A percentile compares a stretch with the other conserved stretches of the same genome.
These are phyloP conservation scores for Tiphia femorata DNA, from an alignment of 2,888 invertebrate species.

Conservation along the genomic window DNA sequence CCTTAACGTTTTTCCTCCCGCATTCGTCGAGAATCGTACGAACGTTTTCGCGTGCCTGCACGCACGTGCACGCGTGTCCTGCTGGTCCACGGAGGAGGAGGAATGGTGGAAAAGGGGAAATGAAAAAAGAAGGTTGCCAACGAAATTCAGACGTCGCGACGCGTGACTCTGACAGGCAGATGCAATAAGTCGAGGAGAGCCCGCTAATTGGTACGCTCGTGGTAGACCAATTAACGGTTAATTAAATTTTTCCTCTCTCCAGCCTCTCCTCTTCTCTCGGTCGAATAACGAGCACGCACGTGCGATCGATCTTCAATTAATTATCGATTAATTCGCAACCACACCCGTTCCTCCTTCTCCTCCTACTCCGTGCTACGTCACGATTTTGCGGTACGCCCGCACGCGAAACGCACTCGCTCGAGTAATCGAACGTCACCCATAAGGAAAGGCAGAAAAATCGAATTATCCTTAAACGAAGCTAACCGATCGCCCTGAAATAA, in stretches of 20 bases:
- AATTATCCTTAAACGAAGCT: too few species aligned
- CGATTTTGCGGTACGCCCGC: slow-evolving; percentile 7
- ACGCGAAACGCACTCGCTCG: not conserved
- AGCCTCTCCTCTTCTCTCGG: slow-evolving; percentile 5
- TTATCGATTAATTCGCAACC: slow-evolving; percentile 29
- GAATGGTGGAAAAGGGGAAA: not conserved
- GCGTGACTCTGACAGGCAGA: not conserved
- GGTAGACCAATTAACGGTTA: slow-evolving; percentile 32
- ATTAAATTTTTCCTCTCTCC: slow-evolving; percentile 31
- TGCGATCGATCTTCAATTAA: slow-evolving; percentile 39
- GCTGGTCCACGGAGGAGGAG: not conserved
- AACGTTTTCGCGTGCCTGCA: not conserved
- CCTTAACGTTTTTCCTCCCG: slow-evolving; percentile 8
- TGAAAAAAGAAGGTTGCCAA: not conserved
- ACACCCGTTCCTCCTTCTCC: not conserved
- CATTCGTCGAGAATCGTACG: slow-evolving; percentile 7
- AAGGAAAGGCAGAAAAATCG: too few species aligned
- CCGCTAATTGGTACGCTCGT: slow-evolving; percentile 26
- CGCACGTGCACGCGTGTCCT: not conserved
- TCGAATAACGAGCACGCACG: too few species aligned
- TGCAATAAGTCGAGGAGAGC: slow-evolving; percentile 17
- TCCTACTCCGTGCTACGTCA: not conserved
- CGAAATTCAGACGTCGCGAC: too few species aligned
- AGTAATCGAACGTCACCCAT: too few species aligned
- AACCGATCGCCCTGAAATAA: too few species aligned